These are phyloP conservation scores for Panulirus ornatus DNA, from an alignment of 1,140 invertebrate species.

Conservation along the genomic window DNA sequence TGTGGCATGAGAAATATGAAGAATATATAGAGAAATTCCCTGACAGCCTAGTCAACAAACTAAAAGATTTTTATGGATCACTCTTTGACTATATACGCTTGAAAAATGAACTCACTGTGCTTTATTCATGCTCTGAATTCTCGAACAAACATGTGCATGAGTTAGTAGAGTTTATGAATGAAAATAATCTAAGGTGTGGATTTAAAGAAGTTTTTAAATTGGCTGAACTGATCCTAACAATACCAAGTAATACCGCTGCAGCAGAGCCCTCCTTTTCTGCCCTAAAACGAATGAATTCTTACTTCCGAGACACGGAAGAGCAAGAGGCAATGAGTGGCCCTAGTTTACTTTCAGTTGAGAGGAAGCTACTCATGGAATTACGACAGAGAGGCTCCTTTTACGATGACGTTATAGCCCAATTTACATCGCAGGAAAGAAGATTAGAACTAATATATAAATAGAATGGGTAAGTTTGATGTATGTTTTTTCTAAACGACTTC, in stretches of 20 bases:
- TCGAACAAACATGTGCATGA: conserved; percentile 1
- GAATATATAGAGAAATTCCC: conserved; percentile 1
- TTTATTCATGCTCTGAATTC: conserved; percentile 33
- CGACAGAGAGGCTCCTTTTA: no score
- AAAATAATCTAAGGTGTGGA: conserved; percentile 20
- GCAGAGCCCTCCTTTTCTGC: conserved; percentile 40
- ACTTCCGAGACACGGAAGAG: no score
- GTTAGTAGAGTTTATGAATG: conserved; percentile 16
- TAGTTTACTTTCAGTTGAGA: no score
- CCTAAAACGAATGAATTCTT: no score
- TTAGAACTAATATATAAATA: no score
- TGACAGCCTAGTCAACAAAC: conserved; percentile 20
- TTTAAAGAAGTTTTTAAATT: conserved; percentile 34
- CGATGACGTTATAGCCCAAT: no score
- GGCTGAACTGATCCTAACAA: conserved; percentile 14
- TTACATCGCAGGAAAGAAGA: no score
- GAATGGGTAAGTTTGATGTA: no score
- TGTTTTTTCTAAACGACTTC: no score
- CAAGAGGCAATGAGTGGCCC: no score
- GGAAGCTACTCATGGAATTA: no score
- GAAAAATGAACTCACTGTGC: conserved; percentile 8
- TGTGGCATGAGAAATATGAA: conserved; percentile 51
- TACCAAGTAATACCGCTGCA: conserved; percentile 33
- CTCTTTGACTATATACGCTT: conserved; percentile 49
- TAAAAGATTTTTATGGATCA: conserved; percentile 35